Evolutionary conservation across 2,797 vertebrate genomes (phyloP).

Genomic region (Antrozous pallidus): DNA sequence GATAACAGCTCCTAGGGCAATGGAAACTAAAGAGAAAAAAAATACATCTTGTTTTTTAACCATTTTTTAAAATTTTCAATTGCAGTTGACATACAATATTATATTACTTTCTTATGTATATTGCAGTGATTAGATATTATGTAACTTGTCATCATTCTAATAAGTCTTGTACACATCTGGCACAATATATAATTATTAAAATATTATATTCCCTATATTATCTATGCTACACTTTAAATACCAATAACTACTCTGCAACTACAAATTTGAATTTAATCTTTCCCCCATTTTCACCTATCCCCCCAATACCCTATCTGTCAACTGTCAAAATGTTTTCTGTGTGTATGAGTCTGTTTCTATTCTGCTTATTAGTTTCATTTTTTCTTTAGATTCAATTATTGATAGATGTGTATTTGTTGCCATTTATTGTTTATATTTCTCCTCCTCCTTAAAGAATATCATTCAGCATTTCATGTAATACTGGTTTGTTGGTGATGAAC

Average conservation of each 20-base stretch:
- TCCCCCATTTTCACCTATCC: neutral
- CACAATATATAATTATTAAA: neutral
- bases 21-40: too few species aligned
- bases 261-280: neutral
- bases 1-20: too few species aligned
- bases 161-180: neutral
- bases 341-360: neutral
- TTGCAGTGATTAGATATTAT: neutral
- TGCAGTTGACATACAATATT: neutral
- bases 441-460: neutral
- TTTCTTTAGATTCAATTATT: neutral
- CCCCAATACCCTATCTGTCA: neutral
- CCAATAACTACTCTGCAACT: neutral
- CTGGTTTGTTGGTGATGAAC: neutral
- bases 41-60: neutral
- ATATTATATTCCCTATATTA: neutral
- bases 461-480: neutral
- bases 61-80: neutral
- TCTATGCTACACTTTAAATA: neutral
- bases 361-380: neutral
- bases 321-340: neutral
- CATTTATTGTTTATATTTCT: neutral
- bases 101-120: neutral
- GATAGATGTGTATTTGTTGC: neutral
- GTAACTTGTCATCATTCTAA: neutral